Base-by-base conservation (phyloP, 2,113 vertebrate genomes). In the Mola mola region DNA sequence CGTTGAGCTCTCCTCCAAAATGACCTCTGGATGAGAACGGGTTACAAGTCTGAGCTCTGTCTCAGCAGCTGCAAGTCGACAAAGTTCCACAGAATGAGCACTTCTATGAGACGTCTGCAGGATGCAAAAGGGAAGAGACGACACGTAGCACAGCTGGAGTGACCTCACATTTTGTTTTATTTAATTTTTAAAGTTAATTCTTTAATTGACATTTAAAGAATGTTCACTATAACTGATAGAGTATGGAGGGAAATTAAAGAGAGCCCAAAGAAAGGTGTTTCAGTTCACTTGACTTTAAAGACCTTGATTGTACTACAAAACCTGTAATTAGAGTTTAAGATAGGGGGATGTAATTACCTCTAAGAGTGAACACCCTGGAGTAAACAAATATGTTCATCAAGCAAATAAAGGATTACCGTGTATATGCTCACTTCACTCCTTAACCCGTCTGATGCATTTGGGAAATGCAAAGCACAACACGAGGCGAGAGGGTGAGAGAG, bases 341-440 rank as follows among this genome's bases (percentile, higher is more conserved):
- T 90, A 78, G 40, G 59, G 17, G 68, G 71, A 61, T 88, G 79
- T 90, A 90, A 90, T 91, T 89, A 89, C 83, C 71, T 84, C 72
- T 65, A 86, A 81, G 78, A 72, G 75, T 62, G 73, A 79, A 78
- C 21, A 83, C 84, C 87, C 88, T 58, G 41, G 89, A 87, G 89
- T 76, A 84, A 83, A 89, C 72, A 86, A 90, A 90, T 89, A 87
- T 89, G 86, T 92, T 90, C 84, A 75, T 90, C 86, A 85, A 85
- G 87, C 83, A 90, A 87, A 87, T 87, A 88, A 81, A 84, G 89
- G 89, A 91, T 92, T 91, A 91, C 64, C 66, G 53, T 53, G 61
- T 79, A 87, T 90, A 78, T 84, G 68, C 70, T 82, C 77, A 84
- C 85, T 88, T 86, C 79, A 83, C 78, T 88, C 81, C 83, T 81